Percentiles rank a stretch among this genome's conserved stretches.
These are phyloP conservation scores for Archegozetes longisetosus DNA, from an alignment of 1,140 invertebrate genomes.

Conservation along the genomic window DNA sequence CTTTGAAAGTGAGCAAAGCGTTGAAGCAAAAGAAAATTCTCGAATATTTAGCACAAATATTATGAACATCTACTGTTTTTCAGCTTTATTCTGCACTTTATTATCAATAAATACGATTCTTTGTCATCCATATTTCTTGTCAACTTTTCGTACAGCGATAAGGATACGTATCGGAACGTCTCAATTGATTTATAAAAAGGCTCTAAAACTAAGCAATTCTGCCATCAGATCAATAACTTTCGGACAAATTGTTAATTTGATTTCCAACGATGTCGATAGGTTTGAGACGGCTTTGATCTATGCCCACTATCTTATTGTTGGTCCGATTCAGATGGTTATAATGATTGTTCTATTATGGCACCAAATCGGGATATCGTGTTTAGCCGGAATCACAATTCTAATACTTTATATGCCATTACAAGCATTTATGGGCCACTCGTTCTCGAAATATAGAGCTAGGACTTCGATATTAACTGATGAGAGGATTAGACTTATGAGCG, in stretches of 20 bases:
- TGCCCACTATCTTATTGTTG: slow-evolving; percentile 38
- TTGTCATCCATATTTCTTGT: slow-evolving; percentile 9
- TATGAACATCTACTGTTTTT: no score
- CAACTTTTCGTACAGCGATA: slow-evolving; percentile 22
- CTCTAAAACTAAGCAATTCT: slow-evolving; percentile 33
- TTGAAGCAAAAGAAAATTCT: no score
- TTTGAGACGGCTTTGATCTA: slow-evolving; percentile 27
- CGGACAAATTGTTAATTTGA: slow-evolving; percentile 76
- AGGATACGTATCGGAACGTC: slow-evolving; percentile 35
- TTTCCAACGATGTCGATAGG: slow-evolving; percentile 55
- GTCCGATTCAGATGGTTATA: slow-evolving; percentile 50
- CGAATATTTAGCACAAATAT: no score
- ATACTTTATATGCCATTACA: slow-evolving; percentile 66
- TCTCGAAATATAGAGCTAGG: slow-evolving; percentile 1
- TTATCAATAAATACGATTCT: no score
- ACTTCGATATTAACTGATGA: slow-evolving; percentile 10
- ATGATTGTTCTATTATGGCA: slow-evolving; percentile 39
- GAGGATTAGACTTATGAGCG: slow-evolving; percentile 45
- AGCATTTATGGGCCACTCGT: slow-evolving; percentile 43
- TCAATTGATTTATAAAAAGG: slow-evolving; percentile 38
- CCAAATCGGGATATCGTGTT: slow-evolving; percentile 42
- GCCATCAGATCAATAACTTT: slow-evolving; percentile 55
- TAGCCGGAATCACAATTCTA: slow-evolving; percentile 58
- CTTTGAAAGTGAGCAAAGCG: no score
- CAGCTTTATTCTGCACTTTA: no score